Percentiles rank a stretch among this genome's conserved stretches.
Evolutionary conservation across 2,797 vertebrate species (phyloP).

Genomic region (Poecilia velifera): DNA sequence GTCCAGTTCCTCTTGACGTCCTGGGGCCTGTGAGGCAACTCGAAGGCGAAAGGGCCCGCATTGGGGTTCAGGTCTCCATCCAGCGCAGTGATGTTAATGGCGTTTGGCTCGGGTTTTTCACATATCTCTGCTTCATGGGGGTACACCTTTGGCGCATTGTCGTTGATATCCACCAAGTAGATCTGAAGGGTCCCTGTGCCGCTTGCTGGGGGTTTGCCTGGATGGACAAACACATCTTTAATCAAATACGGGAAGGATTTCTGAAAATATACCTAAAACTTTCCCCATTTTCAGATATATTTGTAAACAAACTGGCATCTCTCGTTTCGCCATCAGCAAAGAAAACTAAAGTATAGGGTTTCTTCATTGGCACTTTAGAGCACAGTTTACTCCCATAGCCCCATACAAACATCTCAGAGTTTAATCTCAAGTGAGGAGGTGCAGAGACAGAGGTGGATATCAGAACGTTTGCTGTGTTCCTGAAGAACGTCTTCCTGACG

Average conservation of each 20-base stretch:
- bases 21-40: slow-evolving; percentile 86
- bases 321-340: slow-evolving; percentile 25
- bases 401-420: slow-evolving; percentile 65
- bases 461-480: slow-evolving; percentile 59
- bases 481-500: slow-evolving; percentile 72
- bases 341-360: slow-evolving; percentile 43
- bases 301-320: slow-evolving; percentile 23
- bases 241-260: slow-evolving; percentile 39
- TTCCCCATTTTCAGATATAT: slow-evolving; percentile 40
- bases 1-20: slow-evolving; percentile 95
- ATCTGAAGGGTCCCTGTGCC: slow-evolving; percentile 96
- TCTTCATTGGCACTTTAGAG: slow-evolving; percentile 42
- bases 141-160: slow-evolving; percentile 94
- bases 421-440: slow-evolving; percentile 59
- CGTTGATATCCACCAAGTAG: slow-evolving; percentile 93
- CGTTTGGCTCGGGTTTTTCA: slow-evolving; percentile 91
- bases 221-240: slow-evolving; percentile 23
- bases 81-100: slow-evolving; percentile 95
- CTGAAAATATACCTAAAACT: slow-evolving; percentile 15
- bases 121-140: slow-evolving; percentile 93
- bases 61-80: slow-evolving; percentile 95
- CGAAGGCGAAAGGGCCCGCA: slow-evolving; percentile 94
- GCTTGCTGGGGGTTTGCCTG: slow-evolving; percentile 90
- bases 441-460: slow-evolving; percentile 61
- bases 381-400: slow-evolving; percentile 50